Base-by-base conservation (phyloP, 2,888 invertebrate genomes). In the Mantis religiosa region DNA sequence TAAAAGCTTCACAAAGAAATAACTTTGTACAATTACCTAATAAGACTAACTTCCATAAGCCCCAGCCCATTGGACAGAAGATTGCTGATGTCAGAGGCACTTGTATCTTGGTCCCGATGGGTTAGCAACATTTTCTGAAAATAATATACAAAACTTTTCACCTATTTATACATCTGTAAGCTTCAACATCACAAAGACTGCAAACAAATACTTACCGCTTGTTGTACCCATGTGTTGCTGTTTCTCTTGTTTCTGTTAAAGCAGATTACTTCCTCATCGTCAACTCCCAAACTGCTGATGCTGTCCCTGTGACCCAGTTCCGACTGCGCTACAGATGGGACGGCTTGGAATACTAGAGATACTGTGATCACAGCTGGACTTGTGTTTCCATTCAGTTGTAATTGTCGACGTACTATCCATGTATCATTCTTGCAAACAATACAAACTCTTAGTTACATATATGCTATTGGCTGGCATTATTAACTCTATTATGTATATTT, bases 301-400 rank as follows among this genome's bases (percentile, higher is more conserved):
- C 28, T 82, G 15, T 83, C 28, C 83, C 82, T 82, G 87, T 84
- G 54, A 41, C 86, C 83, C 20, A 89, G 89, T 84, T 88, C 87
- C 27, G 89, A 89, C 87, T 90, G 89, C 54, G 90, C 92, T 14
- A 93, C 93, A 3, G 93, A 92, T 25, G 92, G 91, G 2, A 94
- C 93, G 2, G 94, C 94, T 90, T 94, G 92, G 91, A 94, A 94
- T 47, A 94, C 91, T 3, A 94, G 92, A 7, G 94, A 94, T 2
- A 94, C 93, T 15, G 92, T 93, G 91, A 94, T 93, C 15, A 92
- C 92, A 0, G 92, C 92, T 54, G 88, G 84, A 54, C 91, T 92
- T n/a, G 93, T 91, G 8, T 90, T 90, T 71, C 92, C 93, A 88
- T 91, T 93, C 8, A 93, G 91, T 0, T 91, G 90, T 82, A 93